Conservation (phyloP, 1,140 invertebrate species). For the Carcinoscorpius rotundicauda region DNA sequence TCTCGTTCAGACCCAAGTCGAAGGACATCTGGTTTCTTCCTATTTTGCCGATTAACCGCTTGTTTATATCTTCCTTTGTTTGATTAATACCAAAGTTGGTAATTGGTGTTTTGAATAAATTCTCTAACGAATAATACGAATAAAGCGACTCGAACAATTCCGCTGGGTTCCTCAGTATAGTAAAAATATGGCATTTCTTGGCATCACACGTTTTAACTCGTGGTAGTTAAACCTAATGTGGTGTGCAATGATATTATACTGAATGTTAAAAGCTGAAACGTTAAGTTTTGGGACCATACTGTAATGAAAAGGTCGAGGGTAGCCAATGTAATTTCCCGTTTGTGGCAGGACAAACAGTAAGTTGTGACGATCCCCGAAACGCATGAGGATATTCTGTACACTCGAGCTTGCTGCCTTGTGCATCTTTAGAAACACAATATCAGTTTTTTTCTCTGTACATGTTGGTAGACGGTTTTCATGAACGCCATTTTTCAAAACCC, state of each 20-base stretch:
- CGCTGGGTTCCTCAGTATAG: conserved; percentile 28
- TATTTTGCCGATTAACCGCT: conserved; percentile 3
- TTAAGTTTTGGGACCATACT: conserved; percentile 21
- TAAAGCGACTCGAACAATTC: conserved; percentile 28
- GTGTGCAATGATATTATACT: conserved; percentile 26
- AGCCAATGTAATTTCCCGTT: conserved; percentile 33
- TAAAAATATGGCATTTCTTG: conserved; percentile 26
- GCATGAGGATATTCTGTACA: conserved; percentile 38
- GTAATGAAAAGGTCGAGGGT: conserved; percentile 22
- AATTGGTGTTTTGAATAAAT: not conserved
- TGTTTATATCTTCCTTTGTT: too few relatives aligned
- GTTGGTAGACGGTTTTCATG: too few relatives aligned
- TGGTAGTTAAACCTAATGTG: conserved; percentile 24
- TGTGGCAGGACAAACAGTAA: conserved; percentile 34
- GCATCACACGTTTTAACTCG: conserved; percentile 25
- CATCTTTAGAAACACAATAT: conserved; percentile 36
- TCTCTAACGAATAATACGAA: conserved; percentile 24
- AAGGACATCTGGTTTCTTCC: conserved; percentile 30
- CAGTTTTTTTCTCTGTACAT: too few relatives aligned
- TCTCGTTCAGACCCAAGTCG: conserved; percentile 24
- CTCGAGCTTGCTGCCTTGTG: conserved; percentile 41
- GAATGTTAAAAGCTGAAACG: not conserved
- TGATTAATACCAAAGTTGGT: too few relatives aligned
- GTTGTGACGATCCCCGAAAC: conserved; percentile 30
- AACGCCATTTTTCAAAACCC: too few relatives aligned